phyloP scores from a whole-genome alignment of 2,888 invertebrate genomes.

The Drosophila cognata region DNA sequence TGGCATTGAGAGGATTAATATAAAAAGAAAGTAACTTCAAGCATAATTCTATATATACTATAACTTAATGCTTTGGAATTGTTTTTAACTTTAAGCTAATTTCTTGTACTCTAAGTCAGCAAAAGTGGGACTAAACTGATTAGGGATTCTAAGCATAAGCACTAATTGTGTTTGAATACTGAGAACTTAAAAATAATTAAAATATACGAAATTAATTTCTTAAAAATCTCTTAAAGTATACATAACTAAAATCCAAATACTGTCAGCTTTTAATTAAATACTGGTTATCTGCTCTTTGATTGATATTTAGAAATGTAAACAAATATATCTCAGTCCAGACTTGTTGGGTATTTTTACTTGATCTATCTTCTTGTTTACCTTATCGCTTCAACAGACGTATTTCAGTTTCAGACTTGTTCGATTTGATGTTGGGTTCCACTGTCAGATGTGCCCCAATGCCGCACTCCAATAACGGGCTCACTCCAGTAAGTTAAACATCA shows the following conservation, averaged over 20 bases:
- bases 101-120: background rate
- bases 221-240: no score
- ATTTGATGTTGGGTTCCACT: conserved; percentile 24
- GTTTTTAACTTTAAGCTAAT: background rate
- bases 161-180: background rate
- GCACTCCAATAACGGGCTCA: conserved; percentile 26
- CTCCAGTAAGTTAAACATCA: conserved; percentile 67
- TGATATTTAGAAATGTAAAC: background rate
- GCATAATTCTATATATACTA: background rate
- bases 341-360: background rate
- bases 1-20: conserved; percentile 2
- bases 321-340: background rate
- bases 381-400: background rate
- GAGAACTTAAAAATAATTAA: background rate
- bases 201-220: no score
- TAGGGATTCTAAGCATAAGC: no score
- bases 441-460: conserved; percentile 23
- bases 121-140: background rate
- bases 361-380: background rate
- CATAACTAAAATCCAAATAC: background rate
- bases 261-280: background rate
- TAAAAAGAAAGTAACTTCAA: background rate
- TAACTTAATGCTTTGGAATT: background rate
- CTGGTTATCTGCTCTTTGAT: background rate
- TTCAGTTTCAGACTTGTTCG: background rate